Evolutionary conservation across 2,113 vertebrate species (phyloP).

Genomic region (Haliaeetus leucogaster): DNA sequence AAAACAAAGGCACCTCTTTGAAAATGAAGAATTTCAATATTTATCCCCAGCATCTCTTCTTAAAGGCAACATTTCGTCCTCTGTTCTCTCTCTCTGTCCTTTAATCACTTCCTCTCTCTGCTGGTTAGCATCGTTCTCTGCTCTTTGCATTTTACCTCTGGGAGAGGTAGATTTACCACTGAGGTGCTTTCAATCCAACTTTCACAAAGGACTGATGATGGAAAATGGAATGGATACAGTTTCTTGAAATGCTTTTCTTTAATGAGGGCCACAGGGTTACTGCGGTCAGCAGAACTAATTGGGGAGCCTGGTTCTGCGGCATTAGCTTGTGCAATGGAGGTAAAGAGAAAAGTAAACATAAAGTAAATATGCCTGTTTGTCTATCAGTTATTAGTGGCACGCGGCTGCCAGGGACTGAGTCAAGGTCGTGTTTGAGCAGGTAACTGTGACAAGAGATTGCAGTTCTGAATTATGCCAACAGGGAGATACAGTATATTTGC

Average conservation of each 20-base stretch:
- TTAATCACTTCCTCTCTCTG: not conserved
- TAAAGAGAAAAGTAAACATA: slow-evolving; percentile 20
- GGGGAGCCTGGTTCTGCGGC: not conserved
- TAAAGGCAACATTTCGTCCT: not conserved
- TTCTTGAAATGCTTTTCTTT: not conserved
- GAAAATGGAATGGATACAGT: slow-evolving; percentile 3
- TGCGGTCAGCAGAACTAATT: not conserved
- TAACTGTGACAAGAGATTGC: not conserved
- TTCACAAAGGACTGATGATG: not conserved
- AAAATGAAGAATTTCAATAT: not conserved
- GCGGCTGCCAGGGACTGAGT: not conserved
- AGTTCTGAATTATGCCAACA: not conserved
- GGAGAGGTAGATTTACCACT: slow-evolving; percentile 12
- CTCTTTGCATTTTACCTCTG: slow-evolving; percentile 26
- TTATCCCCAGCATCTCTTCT: not conserved
- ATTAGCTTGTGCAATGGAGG: not conserved
- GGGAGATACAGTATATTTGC: slow-evolving; percentile 27
- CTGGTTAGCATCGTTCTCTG: not conserved
- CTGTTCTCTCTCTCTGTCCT: not conserved
- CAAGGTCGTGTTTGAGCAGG: slow-evolving; percentile 18
- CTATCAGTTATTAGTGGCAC: not conserved
- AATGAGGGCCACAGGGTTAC: slow-evolving; percentile 20
- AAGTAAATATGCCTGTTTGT: slow-evolving; percentile 26
- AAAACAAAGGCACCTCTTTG: slow-evolving; percentile 13
- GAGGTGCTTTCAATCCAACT: slow-evolving; percentile 13